Evolutionary conservation across 2,888 invertebrate genomes (phyloP).

Genomic region (Scaptomyza cyrtandrae): DNA sequence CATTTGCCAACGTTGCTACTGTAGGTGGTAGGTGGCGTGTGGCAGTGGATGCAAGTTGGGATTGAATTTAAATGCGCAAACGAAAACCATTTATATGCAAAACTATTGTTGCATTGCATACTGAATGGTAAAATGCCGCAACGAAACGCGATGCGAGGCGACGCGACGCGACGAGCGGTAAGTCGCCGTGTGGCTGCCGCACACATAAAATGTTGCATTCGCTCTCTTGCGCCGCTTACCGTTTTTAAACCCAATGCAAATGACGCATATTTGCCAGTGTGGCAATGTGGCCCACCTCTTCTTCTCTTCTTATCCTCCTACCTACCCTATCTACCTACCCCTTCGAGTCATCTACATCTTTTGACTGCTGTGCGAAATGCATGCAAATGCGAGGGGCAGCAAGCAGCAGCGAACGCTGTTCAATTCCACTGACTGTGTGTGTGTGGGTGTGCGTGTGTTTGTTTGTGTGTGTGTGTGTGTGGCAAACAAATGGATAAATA

Average conservation of each 20-base stretch:
- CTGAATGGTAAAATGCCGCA: constrained; percentile 72
- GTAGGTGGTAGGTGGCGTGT: constrained; percentile 2
- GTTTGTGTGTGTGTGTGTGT: not conserved
- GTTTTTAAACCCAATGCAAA: constrained; percentile 81
- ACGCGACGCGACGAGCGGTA: constrained; percentile 5
- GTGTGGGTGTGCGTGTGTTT: not conserved
- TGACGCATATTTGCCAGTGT: constrained; percentile 70
- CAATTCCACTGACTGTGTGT: constrained; percentile 58
- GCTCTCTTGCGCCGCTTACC: constrained; percentile 51
- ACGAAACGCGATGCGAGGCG: constrained; percentile 30
- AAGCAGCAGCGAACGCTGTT: constrained; percentile 53
- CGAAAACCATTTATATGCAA: constrained; percentile 83
- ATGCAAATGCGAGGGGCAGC: constrained; percentile 69
- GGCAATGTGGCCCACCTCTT: constrained; percentile 14
- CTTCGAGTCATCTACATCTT: constrained; percentile 57
- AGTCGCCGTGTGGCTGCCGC: constrained; percentile 30
- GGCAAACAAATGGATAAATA: constrained; percentile 77
- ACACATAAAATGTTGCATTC: constrained; percentile 53
- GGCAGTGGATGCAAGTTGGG: constrained; percentile 22
- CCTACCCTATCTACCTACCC: too few relatives aligned
- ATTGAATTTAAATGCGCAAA: constrained; percentile 82
- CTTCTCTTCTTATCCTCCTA: not conserved
- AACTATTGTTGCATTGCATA: constrained; percentile 82
- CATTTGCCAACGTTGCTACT: constrained; percentile 28
- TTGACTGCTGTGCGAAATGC: constrained; percentile 73